phyloP scores from a whole-genome alignment of 2,113 vertebrate genomes.

The Stegastes partitus region DNA sequence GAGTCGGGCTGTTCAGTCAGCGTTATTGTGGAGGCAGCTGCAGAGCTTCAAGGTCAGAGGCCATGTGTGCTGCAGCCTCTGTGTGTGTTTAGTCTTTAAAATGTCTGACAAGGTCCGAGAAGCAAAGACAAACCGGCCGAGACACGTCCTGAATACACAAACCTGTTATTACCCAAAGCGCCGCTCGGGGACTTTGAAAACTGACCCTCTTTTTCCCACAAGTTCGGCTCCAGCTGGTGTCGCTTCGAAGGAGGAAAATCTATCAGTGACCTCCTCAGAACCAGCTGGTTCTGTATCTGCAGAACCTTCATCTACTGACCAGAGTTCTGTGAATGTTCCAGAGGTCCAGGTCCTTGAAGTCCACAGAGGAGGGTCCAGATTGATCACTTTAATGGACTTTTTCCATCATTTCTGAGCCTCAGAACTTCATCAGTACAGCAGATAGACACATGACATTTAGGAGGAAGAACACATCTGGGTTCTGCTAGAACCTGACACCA shows the following conservation, averaged over 20 bases:
- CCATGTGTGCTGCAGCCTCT: constrained; percentile 17
- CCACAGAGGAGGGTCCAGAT: too few species aligned
- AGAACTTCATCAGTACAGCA: too few species aligned
- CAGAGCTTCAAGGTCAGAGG: constrained; percentile 55
- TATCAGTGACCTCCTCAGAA: too few species aligned
- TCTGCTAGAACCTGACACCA: too few species aligned
- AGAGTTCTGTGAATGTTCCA: too few species aligned
- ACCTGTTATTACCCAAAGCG: constrained; percentile 38
- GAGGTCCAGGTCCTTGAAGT: too few species aligned
- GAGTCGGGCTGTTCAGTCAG: constrained; percentile 30
- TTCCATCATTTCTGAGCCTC: too few species aligned
- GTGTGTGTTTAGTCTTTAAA: constrained; percentile 61
- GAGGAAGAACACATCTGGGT: too few species aligned
- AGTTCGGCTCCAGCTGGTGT: constrained; percentile 12
- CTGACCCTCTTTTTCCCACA: constrained; percentile 21
- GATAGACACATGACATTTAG: too few species aligned
- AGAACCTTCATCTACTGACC: too few species aligned
- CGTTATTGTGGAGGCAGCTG: constrained; percentile 59
- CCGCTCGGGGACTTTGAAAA: constrained; percentile 6
- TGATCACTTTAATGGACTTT: too few species aligned
- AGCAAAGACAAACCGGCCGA: neutral
- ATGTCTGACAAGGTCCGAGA: constrained; percentile 33
- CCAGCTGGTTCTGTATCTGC: too few species aligned
- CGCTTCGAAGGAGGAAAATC: neutral
- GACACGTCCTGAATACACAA: constrained; percentile 47